These are phyloP conservation scores for Drosophila peninsularis DNA, from an alignment of 2,888 invertebrate genomes.

Conservation along the genomic window DNA sequence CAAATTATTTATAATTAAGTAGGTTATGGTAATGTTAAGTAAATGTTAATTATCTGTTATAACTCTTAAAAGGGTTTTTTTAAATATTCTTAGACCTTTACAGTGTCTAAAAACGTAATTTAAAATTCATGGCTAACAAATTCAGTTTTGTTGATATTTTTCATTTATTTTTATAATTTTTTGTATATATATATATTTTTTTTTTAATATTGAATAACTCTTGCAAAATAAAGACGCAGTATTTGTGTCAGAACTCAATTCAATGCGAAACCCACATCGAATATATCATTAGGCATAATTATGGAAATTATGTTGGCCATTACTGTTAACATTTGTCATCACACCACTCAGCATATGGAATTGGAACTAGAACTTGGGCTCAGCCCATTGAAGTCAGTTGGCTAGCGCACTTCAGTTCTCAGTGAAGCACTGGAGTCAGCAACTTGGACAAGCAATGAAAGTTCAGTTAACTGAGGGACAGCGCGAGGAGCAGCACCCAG, in stretches of 20 bases:
- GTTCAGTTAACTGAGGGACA: not conserved
- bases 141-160: no score
- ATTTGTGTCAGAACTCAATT: not conserved
- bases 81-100: no score
- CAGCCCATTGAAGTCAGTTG: not conserved
- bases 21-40: no score
- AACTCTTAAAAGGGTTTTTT: no score
- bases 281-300: slow-evolving; percentile 1
- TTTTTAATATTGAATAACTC: not conserved
- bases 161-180: not conserved
- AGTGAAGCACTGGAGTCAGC: no score
- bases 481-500: not conserved
- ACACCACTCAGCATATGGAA: not conserved
- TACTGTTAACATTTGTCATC: not conserved
- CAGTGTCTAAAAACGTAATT: no score
- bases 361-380: not conserved
- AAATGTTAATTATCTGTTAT: no score
- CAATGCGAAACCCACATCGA: not conserved
- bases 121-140: no score
- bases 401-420: no score
- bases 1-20: no score
- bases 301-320: not conserved
- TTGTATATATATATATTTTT: no score
- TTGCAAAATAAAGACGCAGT: not conserved
- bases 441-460: not conserved